Evolutionary conservation across 2,113 vertebrate species (phyloP).

Genomic region (Microtus pennsylvanicus): DNA sequence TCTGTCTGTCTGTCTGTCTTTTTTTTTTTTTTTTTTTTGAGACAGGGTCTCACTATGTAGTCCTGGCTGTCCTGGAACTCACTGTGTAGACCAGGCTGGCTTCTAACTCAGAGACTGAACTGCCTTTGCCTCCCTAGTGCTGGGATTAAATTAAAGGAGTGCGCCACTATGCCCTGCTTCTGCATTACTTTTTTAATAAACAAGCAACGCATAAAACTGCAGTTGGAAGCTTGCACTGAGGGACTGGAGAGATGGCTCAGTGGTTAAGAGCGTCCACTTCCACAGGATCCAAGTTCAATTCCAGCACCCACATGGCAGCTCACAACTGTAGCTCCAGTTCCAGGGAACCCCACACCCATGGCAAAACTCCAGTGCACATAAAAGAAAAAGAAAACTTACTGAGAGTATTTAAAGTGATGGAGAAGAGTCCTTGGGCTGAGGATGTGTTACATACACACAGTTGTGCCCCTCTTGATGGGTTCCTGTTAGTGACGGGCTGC

Average conservation of each 20-base stretch:
- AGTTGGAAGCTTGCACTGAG: not conserved
- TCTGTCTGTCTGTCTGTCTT: no score
- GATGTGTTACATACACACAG: not conserved
- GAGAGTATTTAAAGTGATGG: constrained; percentile 7
- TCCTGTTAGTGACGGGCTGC: not conserved
- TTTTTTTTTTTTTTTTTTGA: no score
- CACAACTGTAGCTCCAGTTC: no score
- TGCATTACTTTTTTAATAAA: not conserved
- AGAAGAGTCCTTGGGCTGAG: not conserved
- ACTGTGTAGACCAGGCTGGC: no score
- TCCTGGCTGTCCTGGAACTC: not conserved
- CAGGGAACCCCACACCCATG: no score
- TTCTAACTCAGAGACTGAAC: no score
- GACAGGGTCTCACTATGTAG: not conserved
- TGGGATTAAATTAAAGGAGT: not conserved
- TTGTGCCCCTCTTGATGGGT: fast-evolving
- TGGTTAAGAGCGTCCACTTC: no score
- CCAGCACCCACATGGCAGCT: no score
- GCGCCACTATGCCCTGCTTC: not conserved
- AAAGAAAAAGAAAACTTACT: no score
- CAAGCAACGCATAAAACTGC: not conserved
- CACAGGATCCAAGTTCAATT: no score
- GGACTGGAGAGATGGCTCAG: no score
- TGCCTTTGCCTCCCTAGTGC: not conserved
- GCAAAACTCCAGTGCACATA: no score